phyloP scores from a whole-genome alignment of 1,140 invertebrate genomes.

The Thereuonema tuberculata region DNA sequence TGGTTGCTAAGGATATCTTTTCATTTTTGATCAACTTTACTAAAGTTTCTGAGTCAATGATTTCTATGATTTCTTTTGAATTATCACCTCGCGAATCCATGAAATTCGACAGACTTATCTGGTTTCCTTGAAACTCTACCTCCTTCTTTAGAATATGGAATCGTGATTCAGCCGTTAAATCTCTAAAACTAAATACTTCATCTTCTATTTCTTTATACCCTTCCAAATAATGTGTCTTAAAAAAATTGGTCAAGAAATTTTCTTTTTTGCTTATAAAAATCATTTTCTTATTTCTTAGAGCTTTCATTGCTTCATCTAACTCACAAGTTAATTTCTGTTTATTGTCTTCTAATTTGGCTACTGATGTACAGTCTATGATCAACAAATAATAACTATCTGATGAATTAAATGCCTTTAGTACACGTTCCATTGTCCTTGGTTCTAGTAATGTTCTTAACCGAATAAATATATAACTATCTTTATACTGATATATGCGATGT shows the following conservation, averaged over 20 bases:
- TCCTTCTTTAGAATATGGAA: neutral
- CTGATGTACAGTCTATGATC: neutral
- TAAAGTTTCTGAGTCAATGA: neutral
- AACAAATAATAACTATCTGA: neutral
- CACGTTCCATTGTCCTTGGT: neutral
- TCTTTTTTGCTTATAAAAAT: neutral
- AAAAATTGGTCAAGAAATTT: too few species aligned
- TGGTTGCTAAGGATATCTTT: neutral
- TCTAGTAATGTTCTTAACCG: neutral
- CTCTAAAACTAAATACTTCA: neutral
- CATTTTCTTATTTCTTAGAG: neutral
- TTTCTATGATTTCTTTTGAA: neutral
- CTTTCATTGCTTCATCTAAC: neutral
- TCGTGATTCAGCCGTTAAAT: neutral
- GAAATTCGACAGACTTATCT: neutral
- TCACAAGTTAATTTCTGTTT: neutral
- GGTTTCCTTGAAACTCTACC: neutral
- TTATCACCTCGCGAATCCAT: neutral
- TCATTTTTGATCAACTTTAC: neutral
- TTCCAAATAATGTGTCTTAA: neutral
- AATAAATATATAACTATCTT: neutral
- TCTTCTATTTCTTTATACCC: neutral
- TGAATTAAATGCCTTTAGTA: neutral
- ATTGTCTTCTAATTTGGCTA: neutral
- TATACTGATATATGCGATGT: neutral